Percentiles rank a stretch among this genome's conserved stretches.
Conservation (phyloP, 2,888 invertebrate genomes). For the Elysia crispata region DNA sequence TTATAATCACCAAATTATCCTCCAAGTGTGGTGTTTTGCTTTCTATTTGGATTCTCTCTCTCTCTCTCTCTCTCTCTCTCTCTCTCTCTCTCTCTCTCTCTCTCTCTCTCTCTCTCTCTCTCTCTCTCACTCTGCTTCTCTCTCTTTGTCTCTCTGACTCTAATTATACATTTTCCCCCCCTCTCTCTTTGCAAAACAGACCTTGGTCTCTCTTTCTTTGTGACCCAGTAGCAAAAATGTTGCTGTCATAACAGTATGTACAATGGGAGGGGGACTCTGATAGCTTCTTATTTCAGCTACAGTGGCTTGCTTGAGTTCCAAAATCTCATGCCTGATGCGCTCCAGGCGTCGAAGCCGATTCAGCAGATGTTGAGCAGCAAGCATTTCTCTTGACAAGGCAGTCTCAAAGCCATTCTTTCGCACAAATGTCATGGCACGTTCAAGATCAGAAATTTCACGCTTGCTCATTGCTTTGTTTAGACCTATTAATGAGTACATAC, state of each 20-base stretch:
- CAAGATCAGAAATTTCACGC: constrained; percentile 69
- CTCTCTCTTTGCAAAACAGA: constrained; percentile 42
- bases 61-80: no score
- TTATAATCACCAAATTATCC: no score
- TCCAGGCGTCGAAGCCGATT: constrained; percentile 63
- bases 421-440: constrained; percentile 71
- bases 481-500: constrained; percentile 55
- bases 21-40: no score
- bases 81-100: no score
- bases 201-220: constrained; percentile 74
- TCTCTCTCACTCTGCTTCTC: no score
- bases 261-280: constrained; percentile 71
- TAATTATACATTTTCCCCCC: no score
- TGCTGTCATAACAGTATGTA: constrained; percentile 74
- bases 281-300: constrained; percentile 76
- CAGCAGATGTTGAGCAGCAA: constrained; percentile 68
- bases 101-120: no score
- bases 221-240: constrained; percentile 74
- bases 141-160: no score
- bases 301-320: constrained; percentile 74
- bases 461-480: constrained; percentile 69
- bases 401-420: constrained; percentile 72
- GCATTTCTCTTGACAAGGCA: constrained; percentile 68
- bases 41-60: no score
- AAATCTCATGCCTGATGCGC: constrained; percentile 66